A percentile compares a stretch with the other conserved stretches of the same genome.
These are phyloP conservation scores for Eupithecia vulgata DNA, from an alignment of 2,888 invertebrate species.

Conservation along the genomic window DNA sequence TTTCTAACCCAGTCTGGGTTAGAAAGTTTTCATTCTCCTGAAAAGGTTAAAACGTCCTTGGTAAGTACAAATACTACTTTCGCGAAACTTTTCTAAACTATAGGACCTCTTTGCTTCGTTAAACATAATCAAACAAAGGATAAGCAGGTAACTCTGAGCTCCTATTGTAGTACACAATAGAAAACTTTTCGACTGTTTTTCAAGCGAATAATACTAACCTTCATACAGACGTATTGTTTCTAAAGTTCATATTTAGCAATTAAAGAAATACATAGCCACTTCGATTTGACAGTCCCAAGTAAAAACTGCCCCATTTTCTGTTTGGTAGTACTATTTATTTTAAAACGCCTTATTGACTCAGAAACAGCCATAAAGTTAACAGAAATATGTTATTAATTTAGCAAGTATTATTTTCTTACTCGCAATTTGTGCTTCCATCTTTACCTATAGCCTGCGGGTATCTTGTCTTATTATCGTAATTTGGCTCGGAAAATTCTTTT, in stretches of 20 bases:
- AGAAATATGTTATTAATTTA: not conserved
- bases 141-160: not conserved
- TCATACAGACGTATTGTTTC: not conserved
- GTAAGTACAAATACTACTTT: not conserved
- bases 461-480: slow-evolving; percentile 13
- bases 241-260: not conserved
- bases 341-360: not conserved
- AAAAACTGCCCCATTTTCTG: not conserved
- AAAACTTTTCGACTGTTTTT: not conserved
- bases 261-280: not conserved
- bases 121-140: slow-evolving; percentile 7
- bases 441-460: slow-evolving; percentile 14
- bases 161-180: not conserved
- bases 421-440: slow-evolving; percentile 12
- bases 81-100: not conserved
- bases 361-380: not conserved
- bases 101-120: slow-evolving; percentile 12
- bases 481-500: slow-evolving; percentile 20
- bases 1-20: not conserved
- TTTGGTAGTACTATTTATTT: not conserved
- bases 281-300: not conserved
- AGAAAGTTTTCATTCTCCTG: too few species aligned
- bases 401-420: slow-evolving; percentile 4
- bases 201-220: not conserved
- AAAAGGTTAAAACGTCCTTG: not conserved